These are phyloP conservation scores for Latrodectus elegans DNA, from an alignment of 2,888 invertebrate genomes.

Conservation along the genomic window DNA sequence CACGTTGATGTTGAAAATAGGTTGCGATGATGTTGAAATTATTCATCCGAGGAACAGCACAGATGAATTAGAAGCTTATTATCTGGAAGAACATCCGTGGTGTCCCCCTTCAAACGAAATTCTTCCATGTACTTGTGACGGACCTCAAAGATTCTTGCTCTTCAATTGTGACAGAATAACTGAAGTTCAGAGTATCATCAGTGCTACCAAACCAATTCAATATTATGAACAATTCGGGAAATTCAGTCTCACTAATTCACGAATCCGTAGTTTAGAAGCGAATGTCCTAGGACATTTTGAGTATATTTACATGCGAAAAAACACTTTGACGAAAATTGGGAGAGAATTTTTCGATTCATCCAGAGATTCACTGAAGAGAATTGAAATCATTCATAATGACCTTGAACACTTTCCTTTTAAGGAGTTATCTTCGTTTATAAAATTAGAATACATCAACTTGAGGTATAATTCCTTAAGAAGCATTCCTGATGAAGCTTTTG, in stretches of 20 bases:
- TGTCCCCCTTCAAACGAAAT: conserved; percentile 57
- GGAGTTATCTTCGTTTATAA: conserved; percentile 51
- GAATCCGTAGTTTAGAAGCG: conserved; percentile 38
- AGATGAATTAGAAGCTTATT: conserved; percentile 35
- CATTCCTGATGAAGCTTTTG: conserved; percentile 69
- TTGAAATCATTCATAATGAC: conserved; percentile 70
- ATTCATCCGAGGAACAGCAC: conserved; percentile 1
- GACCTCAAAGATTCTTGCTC: conserved; percentile 57
- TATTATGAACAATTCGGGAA: conserved; percentile 57
- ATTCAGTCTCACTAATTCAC: conserved; percentile 67
- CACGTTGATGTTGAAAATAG: no score
- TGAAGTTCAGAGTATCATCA: conserved; percentile 36
- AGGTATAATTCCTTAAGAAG: conserved; percentile 66
- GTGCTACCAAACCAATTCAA: conserved; percentile 29
- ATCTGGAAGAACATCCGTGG: conserved; percentile 45
- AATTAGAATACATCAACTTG: conserved; percentile 60
- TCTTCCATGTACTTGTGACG: conserved; percentile 64
- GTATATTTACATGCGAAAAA: conserved; percentile 64
- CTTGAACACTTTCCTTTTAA: conserved; percentile 68
- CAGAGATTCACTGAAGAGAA: conserved; percentile 41
- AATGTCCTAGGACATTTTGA: conserved; percentile 55
- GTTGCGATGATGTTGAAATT: no score
- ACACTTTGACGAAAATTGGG: conserved; percentile 44
- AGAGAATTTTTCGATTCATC: conserved; percentile 61
- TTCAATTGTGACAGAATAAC: conserved; percentile 62